Percentiles rank a stretch among this genome's conserved stretches.
Conservation (phyloP, 2,797 vertebrate species). For the Hemibagrus guttatus region DNA sequence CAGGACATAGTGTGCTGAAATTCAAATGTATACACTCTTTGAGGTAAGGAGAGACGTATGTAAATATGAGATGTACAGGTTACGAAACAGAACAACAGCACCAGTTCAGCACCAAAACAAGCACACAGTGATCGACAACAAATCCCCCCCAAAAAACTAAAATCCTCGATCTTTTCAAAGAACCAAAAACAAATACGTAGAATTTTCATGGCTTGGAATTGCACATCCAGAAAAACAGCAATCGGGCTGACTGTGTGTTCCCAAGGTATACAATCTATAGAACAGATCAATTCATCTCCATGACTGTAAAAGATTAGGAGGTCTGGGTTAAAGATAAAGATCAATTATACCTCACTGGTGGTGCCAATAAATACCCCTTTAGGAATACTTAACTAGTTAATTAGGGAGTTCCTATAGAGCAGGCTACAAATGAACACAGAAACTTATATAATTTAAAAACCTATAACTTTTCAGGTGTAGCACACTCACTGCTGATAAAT, state of each 20-base stretch:
- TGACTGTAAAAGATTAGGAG: background rate
- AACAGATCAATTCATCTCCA: conserved; percentile 6
- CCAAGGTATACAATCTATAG: background rate
- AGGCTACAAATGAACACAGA: background rate
- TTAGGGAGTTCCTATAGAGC: conserved; percentile 14
- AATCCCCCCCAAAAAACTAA: background rate
- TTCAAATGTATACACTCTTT: background rate
- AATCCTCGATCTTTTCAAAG: background rate
- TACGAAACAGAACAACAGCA: background rate
- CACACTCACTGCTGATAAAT: background rate
- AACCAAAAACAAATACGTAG: background rate
- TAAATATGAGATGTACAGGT: background rate
- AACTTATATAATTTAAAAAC: background rate
- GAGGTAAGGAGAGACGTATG: background rate
- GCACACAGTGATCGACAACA: background rate
- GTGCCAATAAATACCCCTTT: conserved; percentile 24
- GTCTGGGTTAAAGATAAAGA: conserved; percentile 25
- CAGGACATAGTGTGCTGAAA: background rate
- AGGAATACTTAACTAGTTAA: conserved; percentile 24
- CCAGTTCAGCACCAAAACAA: background rate
- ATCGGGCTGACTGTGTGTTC: background rate
- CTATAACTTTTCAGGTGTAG: background rate
- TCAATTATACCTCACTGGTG: background rate
- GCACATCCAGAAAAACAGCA: background rate
- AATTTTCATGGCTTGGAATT: background rate